phyloP scores from a whole-genome alignment of 2,888 invertebrate species.

The Brachyopa scutellaris region DNA sequence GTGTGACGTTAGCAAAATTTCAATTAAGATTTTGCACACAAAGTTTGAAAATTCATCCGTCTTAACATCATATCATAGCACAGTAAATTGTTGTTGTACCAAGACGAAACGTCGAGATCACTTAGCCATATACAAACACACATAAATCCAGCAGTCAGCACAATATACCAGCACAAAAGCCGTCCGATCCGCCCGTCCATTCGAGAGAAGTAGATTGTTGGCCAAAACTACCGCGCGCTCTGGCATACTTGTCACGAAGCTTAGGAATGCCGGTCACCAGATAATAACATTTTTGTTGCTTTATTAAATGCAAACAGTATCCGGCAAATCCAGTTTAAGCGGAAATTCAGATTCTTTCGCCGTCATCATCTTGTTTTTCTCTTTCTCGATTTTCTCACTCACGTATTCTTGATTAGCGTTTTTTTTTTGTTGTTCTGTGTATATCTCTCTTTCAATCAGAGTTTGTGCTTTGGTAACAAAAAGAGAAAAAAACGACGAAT shows the following conservation, averaged over 20 bases:
- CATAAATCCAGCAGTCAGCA: constrained; percentile 12
- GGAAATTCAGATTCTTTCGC: constrained; percentile 75
- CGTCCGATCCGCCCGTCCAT: background rate
- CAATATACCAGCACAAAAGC: constrained; percentile 5
- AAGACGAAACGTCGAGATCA: constrained; percentile 25
- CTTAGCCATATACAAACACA: constrained; percentile 28
- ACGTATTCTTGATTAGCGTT: constrained; percentile 26
- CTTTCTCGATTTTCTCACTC: constrained; percentile 28
- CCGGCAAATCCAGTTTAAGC: constrained; percentile 77
- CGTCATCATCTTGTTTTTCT: constrained; percentile 63
- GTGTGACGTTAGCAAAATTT: too few species aligned
- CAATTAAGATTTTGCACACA: too few species aligned
- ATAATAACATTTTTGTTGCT: constrained; percentile 71
- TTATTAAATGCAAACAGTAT: constrained; percentile 73
- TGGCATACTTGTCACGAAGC: constrained; percentile 71
- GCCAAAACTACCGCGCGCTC: constrained; percentile 44
- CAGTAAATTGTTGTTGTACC: background rate
- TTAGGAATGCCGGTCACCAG: constrained; percentile 72
- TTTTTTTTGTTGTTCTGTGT: constrained; percentile 8
- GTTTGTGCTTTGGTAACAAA: too few species aligned
- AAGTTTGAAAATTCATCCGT: too few species aligned
- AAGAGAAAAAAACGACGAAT: too few species aligned
- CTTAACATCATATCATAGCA: constrained; percentile 13
- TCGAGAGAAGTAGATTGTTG: constrained; percentile 1
- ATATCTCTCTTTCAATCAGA: background rate